Percentiles rank a stretch among this genome's conserved stretches.
These are phyloP conservation scores for Mesocricetus auratus DNA, from an alignment of 2,113 vertebrate genomes.

Conservation along the genomic window DNA sequence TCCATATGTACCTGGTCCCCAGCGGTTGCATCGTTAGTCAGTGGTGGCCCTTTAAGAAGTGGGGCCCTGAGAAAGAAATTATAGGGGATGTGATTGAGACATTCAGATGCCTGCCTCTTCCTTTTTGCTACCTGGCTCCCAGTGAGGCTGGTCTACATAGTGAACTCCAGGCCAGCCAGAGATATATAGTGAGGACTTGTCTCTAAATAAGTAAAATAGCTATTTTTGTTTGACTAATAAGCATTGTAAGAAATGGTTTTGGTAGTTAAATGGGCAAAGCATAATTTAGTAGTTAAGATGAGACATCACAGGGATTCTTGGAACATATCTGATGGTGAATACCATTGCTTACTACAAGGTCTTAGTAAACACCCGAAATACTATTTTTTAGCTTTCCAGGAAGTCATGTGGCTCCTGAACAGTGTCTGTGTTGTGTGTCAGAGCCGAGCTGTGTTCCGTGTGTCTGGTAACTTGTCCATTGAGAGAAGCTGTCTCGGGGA, in stretches of 20 bases:
- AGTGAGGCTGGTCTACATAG: not conserved
- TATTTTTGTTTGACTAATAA: not conserved
- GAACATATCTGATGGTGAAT: not conserved
- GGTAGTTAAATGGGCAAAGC: not conserved
- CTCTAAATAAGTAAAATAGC: not conserved
- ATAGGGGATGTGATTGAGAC: not conserved
- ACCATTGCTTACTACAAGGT: not conserved
- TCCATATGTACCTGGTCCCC: not conserved
- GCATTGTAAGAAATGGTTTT: not conserved
- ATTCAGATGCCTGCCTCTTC: not conserved
- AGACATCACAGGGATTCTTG: not conserved
- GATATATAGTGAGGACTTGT: not conserved
- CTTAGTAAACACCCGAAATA: not conserved
- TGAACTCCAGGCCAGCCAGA: not conserved
- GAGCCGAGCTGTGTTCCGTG: no score
- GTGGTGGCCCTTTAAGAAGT: not conserved
- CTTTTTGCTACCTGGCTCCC: not conserved
- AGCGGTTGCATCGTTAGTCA: not conserved
- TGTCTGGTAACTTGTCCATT: not conserved
- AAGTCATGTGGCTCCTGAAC: not conserved
- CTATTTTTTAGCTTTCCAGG: not conserved
- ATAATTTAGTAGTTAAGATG: not conserved
- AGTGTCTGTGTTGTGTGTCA: rapidly evolving
- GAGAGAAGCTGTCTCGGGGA: not conserved
- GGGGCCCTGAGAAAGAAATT: not conserved